A percentile compares a stretch with the other conserved stretches of the same genome.
These are phyloP conservation scores for Poecilia gillii DNA, from an alignment of 2,797 vertebrate genomes.

Conservation along the genomic window DNA sequence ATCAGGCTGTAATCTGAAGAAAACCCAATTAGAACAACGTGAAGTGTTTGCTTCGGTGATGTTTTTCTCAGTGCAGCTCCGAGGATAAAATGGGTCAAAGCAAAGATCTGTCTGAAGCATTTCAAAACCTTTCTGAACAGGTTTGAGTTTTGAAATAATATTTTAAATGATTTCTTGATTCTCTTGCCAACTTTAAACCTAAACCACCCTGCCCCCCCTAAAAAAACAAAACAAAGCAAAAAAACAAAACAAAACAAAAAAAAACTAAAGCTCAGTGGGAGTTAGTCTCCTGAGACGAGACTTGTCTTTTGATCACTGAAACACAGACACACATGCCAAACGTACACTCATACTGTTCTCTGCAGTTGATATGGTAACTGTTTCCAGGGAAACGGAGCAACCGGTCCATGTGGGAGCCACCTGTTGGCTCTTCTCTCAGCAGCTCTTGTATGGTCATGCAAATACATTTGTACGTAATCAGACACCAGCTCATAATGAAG, in stretches of 20 bases:
- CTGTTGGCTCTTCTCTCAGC: constrained; percentile 29
- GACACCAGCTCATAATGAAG: not conserved
- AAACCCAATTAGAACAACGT: constrained; percentile 1
- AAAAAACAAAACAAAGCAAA: not conserved
- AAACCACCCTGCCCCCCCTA: too few species aligned
- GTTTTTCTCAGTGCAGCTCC: not conserved
- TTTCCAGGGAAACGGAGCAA: constrained; percentile 48
- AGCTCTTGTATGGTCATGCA: not conserved
- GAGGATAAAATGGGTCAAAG: constrained; percentile 4
- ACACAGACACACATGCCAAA: not conserved
- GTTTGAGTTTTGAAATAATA: not conserved
- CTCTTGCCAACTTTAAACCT: not conserved
- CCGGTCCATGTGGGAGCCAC: constrained; percentile 34
- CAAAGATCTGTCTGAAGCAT: not conserved
- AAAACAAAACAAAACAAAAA: not conserved
- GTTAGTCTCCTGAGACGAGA: constrained; percentile 17
- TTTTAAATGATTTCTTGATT: not conserved
- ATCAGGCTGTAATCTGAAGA: not conserved
- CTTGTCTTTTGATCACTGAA: constrained; percentile 12
- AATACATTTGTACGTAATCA: not conserved
- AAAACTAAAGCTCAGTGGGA: not conserved
- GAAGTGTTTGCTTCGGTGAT: not conserved
- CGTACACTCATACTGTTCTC: constrained; percentile 1
- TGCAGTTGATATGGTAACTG: constrained; percentile 54
- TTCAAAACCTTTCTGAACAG: not conserved